Evolutionary conservation across 2,888 invertebrate genomes (phyloP).

Genomic region (Drosophila quinaria): DNA sequence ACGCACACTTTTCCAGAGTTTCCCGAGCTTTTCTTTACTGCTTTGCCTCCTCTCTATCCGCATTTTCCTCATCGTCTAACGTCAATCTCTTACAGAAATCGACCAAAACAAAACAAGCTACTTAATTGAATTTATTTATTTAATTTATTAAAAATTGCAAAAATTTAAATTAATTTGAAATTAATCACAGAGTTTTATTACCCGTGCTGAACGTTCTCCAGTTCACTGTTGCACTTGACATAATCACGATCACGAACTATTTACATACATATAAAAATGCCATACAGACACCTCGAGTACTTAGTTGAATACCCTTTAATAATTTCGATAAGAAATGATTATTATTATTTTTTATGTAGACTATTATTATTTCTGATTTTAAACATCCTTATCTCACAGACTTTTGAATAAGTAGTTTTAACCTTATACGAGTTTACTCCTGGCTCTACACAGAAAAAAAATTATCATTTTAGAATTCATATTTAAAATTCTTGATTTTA

Average conservation of each 20-base stretch:
- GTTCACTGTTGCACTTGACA: conserved; percentile 14
- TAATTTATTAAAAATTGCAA: conserved; percentile 84
- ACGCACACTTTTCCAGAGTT: conserved; percentile 22
- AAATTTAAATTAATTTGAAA: conserved; percentile 57
- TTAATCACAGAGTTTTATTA: conserved; percentile 10
- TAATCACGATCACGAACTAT: conserved; percentile 5
- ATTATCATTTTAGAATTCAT: too few relatives aligned
- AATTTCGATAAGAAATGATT: background rate
- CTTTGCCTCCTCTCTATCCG: conserved; percentile 18
- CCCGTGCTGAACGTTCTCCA: conserved; percentile 5
- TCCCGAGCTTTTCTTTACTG: conserved; percentile 17
- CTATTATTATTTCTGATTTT: background rate
- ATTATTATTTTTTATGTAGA: too few relatives aligned
- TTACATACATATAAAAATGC: background rate
- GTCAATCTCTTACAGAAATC: conserved; percentile 53
- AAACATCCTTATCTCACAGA: background rate
- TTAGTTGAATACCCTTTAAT: background rate
- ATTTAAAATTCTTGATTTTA: too few relatives aligned
- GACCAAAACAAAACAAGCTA: conserved; percentile 77
- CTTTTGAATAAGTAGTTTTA: background rate
- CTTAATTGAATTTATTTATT: conserved; percentile 82
- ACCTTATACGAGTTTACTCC: background rate
- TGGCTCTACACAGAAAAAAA: too few relatives aligned
- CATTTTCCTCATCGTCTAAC: conserved; percentile 17
- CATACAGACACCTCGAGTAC: background rate